Evolutionary conservation across 2,888 invertebrate species (phyloP), one percentile per base, ranked within the genome.

Genomic region (Ormyrus pomaceus): DNA sequence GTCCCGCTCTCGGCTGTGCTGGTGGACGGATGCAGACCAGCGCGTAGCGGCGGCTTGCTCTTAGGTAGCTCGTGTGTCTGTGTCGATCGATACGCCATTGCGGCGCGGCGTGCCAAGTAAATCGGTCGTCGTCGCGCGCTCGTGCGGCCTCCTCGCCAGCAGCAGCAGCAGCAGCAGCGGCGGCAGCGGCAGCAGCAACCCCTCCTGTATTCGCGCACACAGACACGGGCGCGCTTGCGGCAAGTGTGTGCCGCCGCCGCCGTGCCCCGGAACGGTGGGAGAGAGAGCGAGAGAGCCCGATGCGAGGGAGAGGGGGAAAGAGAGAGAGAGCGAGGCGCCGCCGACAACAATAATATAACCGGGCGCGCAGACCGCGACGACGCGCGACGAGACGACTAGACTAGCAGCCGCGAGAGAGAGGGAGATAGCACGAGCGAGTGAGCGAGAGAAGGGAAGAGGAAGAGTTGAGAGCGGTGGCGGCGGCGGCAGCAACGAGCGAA

Each of bases 11-110:
- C 55, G 10, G 50, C n/a, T 45, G 53, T 58, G 11, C 50, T 50
- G 5, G 34, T 55, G 13, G 13, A 53, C 56, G 19, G 34, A 34
- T 34, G 34, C 34, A 58, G 58, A 62, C 34, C 34, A 34, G 4
- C 34, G 46, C 10, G n/a, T 1, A 8, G 45, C n/a, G 19, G 46
- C 4, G 6, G 45, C 48, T 46, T 11, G 11, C 62, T 9, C 11
- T 19, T 48, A 64, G 5, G 48, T 34, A 51, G n/a, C 65, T 46
- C 69, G 11, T 10, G 45, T 45, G n/a, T 19, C 58, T 19, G n/a
- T 2, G 45, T 68, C 88, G 89, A 89, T 89, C 89, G 87, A 89
- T 89, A 89, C 88, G 88, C 88, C 88, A 87, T 87, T 88, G 86
- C 86, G 86, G 86, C 86, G 86, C 87, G 84, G 85, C 87, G 86